Evolutionary conservation across 2,797 vertebrate species (phyloP).

Genomic region (Gadopsis marmoratus): DNA sequence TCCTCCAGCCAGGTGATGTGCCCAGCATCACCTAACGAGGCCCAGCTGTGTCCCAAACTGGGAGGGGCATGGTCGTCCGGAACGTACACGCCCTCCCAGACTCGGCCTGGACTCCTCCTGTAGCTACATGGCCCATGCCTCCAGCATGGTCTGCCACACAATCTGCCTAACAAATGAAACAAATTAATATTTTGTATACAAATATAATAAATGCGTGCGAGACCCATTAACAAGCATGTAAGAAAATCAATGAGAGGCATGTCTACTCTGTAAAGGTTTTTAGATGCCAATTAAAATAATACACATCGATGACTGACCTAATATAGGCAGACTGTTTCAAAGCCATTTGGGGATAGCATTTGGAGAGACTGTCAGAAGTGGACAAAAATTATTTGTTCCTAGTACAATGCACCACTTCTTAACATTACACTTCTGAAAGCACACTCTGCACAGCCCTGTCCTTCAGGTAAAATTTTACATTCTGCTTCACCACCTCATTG

Average conservation of each 20-base stretch:
- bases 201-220: not conserved
- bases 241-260: not conserved
- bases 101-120: too few species aligned
- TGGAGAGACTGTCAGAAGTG: not conserved
- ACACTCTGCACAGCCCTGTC: not conserved
- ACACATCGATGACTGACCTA: not conserved
- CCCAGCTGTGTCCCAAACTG: too few species aligned
- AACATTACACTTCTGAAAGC: not conserved
- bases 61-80: too few species aligned
- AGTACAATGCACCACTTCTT: not conserved
- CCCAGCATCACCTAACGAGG: too few species aligned
- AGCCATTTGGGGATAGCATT: not conserved
- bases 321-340: not conserved
- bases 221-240: not conserved
- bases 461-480: not conserved
- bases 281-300: not conserved
- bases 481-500: not conserved
- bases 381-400: not conserved
- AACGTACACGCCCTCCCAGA: too few species aligned
- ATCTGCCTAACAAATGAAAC: too few species aligned
- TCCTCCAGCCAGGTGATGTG: too few species aligned
- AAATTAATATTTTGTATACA: too few species aligned
- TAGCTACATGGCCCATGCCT: too few species aligned
- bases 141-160: too few species aligned
- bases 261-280: not conserved